Base-by-base conservation (phyloP, 2,113 vertebrate species). In the Turdus rufiventris region DNA sequence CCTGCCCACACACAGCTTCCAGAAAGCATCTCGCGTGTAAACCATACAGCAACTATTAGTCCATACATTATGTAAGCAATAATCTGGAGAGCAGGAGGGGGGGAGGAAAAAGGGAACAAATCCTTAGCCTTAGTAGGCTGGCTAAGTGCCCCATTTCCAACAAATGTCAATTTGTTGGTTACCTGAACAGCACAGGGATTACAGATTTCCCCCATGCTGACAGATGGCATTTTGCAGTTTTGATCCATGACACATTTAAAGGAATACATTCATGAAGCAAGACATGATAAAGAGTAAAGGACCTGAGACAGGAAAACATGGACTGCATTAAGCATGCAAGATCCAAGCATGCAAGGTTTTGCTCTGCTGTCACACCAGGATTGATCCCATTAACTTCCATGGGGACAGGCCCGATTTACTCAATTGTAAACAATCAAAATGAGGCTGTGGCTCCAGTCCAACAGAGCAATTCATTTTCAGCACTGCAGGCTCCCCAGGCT, bases 131-230 rank as follows among this genome's bases (percentile, higher is more conserved):
- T 20, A 68, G n/a, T 14, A 77, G 70, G 36, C 53, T 75, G 53
- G 62, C 31, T 43, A 78, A 79, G 66, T 24, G 43, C 50, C 50
- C 78, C 43, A 33, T 57, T 80, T 76, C 91, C 63, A 89, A 91
- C 1, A 19, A 68, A 83, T 8, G 33, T 53, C 48, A 45, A 50
- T 76, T 89, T 95, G 42, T 48, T 80, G 63, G 65, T 72, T 65
- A 95, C 85, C 94, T 90, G 81, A 96, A 78, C 73, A 71, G 85
- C 56, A 73, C 34, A 23, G 78, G 87, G 91, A 94, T 74, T 91
- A 87, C 71, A 76, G 66, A 68, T 66, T 85, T 60, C 60, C 88
- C 81, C 61, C 70, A 71, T 54, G 72, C 62, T 89, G 79, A 84
- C 87, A 96, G 91, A 93, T 63, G 28, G 79, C 23, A 85, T 63